Conservation (phyloP, 2,888 invertebrate genomes). For the Spodoptera picta region DNA sequence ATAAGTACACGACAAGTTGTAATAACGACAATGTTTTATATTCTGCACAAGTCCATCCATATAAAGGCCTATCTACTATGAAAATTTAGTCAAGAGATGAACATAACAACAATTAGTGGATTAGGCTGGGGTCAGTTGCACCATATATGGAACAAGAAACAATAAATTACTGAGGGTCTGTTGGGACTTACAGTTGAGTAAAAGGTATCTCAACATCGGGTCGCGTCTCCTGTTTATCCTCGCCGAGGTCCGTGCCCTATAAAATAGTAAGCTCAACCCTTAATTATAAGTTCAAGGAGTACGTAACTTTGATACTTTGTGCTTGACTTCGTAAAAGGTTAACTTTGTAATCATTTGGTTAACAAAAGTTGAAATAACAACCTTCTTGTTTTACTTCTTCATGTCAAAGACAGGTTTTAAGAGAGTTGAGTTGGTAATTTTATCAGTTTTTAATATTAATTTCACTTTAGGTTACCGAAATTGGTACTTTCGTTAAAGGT, state of each 20-base stretch:
- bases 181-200: conserved; percentile 9
- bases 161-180: conserved; percentile 29
- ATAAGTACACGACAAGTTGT: not conserved
- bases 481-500: not conserved
- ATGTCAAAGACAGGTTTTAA: not conserved
- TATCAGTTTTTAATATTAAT: conserved; percentile 8
- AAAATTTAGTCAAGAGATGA: conserved; percentile 5
- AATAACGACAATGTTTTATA: too few relatives aligned
- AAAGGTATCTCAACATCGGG: conserved; percentile 8
- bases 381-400: not conserved
- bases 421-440: not conserved
- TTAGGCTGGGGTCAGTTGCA: conserved; percentile 18
- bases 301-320: not conserved
- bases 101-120: conserved; percentile 4
- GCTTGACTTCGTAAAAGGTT: not conserved
- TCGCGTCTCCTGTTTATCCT: not conserved
- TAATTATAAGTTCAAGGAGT: not conserved
- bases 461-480: conserved; percentile 3
- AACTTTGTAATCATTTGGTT: not conserved
- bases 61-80: not conserved
- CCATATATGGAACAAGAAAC: conserved; percentile 6
- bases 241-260: not conserved
- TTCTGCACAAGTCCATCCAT: not conserved
- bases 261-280: conserved; percentile 1
- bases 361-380: not conserved